phyloP scores from a whole-genome alignment of 1,140 invertebrate genomes.

The Bombus vancouverensis region DNA sequence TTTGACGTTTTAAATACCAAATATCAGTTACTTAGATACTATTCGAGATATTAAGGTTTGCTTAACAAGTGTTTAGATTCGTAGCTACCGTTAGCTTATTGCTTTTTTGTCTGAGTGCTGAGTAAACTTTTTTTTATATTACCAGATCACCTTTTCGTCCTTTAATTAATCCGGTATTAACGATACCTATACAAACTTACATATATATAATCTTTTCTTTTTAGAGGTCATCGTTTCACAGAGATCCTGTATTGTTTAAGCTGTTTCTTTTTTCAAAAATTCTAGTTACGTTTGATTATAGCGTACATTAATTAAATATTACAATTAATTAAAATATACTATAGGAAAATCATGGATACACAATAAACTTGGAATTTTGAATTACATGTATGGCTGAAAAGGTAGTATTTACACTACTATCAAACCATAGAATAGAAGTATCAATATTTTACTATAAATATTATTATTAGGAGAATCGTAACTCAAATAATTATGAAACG shows the following conservation, averaged over 20 bases:
- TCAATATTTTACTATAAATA: neutral
- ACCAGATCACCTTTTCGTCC: neutral
- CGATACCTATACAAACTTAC: neutral
- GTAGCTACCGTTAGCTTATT: constrained; percentile 58
- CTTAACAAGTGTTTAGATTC: constrained; percentile 34
- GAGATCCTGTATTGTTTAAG: neutral
- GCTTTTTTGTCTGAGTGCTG: constrained; percentile 19
- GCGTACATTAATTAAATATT: neutral
- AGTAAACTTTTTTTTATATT: neutral
- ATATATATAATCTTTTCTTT: neutral
- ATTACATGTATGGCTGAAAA: neutral
- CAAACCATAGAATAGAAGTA: no score
- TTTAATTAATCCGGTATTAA: neutral
- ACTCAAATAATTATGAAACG: neutral
- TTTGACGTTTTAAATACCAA: constrained; percentile 6
- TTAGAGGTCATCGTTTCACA: neutral
- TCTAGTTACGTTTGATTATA: no score
- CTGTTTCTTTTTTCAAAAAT: neutral
- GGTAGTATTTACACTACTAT: no score
- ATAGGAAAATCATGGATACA: neutral
- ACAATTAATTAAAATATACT: neutral
- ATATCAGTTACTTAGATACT: neutral
- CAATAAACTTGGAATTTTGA: neutral
- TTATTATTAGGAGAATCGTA: neutral
- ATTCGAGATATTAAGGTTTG: constrained; percentile 36